These are phyloP conservation scores for Danaus chrysippus DNA, from an alignment of 2,888 invertebrate species.

Conservation along the genomic window DNA sequence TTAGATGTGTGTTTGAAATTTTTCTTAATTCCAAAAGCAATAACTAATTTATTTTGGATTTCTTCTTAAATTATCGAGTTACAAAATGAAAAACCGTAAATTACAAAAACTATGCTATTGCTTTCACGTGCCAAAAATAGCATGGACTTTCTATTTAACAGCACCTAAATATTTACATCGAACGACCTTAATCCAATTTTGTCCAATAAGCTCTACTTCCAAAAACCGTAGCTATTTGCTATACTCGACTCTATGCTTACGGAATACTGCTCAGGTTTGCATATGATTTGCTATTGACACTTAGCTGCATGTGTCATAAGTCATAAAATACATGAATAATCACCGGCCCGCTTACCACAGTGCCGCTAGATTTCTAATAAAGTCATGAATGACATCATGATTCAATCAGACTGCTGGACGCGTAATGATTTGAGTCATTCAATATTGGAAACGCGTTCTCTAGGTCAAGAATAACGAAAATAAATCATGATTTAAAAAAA, in stretches of 20 bases:
- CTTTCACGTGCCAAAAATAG: slow-evolving; percentile 21
- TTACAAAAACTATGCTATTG: slow-evolving; percentile 6
- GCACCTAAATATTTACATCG: slow-evolving; percentile 27
- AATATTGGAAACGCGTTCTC: slow-evolving; percentile 18
- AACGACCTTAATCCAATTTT: slow-evolving; percentile 28
- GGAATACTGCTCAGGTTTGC: slow-evolving; percentile 19
- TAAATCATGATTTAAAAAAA: neutral
- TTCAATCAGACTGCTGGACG: slow-evolving; percentile 35
- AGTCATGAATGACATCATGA: slow-evolving; percentile 38
- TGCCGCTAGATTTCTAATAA: slow-evolving; percentile 39
- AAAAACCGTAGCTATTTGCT: neutral
- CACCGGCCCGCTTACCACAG: slow-evolving; percentile 29
- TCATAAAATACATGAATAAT: slow-evolving; percentile 41
- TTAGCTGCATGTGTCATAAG: slow-evolving; percentile 33
- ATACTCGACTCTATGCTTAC: slow-evolving; percentile 14
- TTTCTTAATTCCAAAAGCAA: too few relatives aligned
- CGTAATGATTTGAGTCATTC: slow-evolving; percentile 29
- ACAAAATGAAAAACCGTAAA: neutral
- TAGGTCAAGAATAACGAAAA: slow-evolving; percentile 17
- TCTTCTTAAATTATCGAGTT: too few relatives aligned
- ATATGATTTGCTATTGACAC: slow-evolving; percentile 15
- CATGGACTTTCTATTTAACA: slow-evolving; percentile 22
- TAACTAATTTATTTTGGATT: too few relatives aligned
- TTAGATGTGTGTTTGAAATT: too few relatives aligned
- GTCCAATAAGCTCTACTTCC: slow-evolving; percentile 16